These are phyloP conservation scores for Clangula hyemalis DNA, from an alignment of 2,797 vertebrate species.

Conservation along the genomic window DNA sequence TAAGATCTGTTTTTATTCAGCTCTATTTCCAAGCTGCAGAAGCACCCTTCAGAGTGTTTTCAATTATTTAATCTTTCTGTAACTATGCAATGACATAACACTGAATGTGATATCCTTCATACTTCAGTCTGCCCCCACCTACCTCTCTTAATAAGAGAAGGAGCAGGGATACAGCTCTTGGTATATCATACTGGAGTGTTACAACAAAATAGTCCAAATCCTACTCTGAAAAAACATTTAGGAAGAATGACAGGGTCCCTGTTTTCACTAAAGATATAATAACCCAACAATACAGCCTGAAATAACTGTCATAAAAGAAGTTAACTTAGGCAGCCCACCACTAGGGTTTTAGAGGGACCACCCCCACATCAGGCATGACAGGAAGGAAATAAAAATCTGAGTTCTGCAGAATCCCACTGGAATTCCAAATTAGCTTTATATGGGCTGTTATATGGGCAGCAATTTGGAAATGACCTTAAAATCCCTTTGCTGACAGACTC, in stretches of 20 bases:
- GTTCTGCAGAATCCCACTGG: neutral
- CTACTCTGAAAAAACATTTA: neutral
- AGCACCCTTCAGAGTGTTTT: neutral
- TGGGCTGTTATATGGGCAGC: neutral
- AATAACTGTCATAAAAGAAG: neutral
- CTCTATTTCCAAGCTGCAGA: neutral
- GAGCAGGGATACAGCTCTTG: neutral
- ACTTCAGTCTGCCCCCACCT: slow-evolving; percentile 26
- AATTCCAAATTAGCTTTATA: neutral
- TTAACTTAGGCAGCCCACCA: too few relatives aligned
- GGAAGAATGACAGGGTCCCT: rapidly evolving
- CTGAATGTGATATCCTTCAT: neutral
- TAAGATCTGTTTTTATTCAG: neutral
- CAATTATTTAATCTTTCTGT: neutral
- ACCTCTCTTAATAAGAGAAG: neutral
- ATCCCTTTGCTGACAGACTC: neutral
- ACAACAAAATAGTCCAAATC: neutral
- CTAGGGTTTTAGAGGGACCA: neutral
- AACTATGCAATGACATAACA: neutral
- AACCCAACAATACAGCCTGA: neutral
- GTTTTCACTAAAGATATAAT: neutral
- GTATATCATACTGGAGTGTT: neutral
- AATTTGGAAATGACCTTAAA: neutral
- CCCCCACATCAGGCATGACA: rapidly evolving
- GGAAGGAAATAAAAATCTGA: neutral